Conservation (phyloP, 2,113 vertebrate genomes). For the Oncorhynchus gorbuscha region DNA sequence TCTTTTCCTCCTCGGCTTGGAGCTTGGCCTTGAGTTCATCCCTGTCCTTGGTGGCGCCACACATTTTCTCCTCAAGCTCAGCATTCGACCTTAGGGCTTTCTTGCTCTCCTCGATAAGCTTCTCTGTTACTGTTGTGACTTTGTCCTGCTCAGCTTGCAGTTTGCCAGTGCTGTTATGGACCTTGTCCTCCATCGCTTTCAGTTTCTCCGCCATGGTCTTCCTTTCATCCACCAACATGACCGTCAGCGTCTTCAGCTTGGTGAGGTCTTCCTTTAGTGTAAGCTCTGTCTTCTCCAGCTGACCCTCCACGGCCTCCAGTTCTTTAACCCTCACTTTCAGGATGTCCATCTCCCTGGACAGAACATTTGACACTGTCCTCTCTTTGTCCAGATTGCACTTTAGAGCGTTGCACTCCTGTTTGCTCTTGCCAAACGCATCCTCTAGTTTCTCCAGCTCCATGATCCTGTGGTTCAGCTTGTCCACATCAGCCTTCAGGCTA, state of each 20-base stretch:
- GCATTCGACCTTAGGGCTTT: conserved; percentile 89
- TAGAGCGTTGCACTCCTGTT: conserved; percentile 88
- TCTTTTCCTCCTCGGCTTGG: conserved; percentile 87
- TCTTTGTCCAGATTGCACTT: conserved; percentile 92
- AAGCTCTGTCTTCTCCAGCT: conserved; percentile 88
- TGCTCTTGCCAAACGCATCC: conserved; percentile 91
- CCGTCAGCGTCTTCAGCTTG: conserved; percentile 94
- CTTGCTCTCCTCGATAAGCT: conserved; percentile 94
- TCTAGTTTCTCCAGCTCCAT: conserved; percentile 93
- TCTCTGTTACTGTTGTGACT: conserved; percentile 90
- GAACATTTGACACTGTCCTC: conserved; percentile 83
- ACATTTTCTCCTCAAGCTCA: conserved; percentile 92
- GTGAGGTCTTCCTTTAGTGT: conserved; percentile 91
- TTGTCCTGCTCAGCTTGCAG: conserved; percentile 92
- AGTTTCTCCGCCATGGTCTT: conserved; percentile 91
- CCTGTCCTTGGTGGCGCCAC: conserved; percentile 82
- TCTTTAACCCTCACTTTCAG: conserved; percentile 88
- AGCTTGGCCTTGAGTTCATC: conserved; percentile 89
- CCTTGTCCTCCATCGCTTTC: conserved; percentile 91
- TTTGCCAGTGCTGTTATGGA: conserved; percentile 84
- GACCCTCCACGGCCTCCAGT: conserved; percentile 83
- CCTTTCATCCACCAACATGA: conserved; percentile 94
- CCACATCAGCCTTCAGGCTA: conserved; percentile 87
- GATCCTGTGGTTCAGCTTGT: conserved; percentile 91
- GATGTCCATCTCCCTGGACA: conserved; percentile 85